Conservation (phyloP, 2,797 vertebrate genomes). For the Cirrhinus molitorella region DNA sequence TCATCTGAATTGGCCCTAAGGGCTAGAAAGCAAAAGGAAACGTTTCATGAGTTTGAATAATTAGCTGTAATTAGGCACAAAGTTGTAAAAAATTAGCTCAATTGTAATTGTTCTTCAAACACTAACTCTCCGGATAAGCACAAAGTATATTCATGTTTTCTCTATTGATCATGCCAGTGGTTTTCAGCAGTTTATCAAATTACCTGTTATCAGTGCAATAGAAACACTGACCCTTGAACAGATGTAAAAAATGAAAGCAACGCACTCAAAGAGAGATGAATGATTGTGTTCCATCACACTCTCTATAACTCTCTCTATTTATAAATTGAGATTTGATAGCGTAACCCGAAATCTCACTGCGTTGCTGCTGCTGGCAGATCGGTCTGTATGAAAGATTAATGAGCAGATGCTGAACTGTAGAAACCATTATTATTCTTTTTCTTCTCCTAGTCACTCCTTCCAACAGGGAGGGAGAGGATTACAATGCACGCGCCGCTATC, state of each 20-base stretch:
- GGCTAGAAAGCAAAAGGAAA: not conserved
- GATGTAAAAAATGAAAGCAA: slow-evolving; percentile 53
- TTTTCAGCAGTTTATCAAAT: slow-evolving; percentile 53
- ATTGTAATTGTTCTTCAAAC: slow-evolving; percentile 9
- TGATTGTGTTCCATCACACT: slow-evolving; percentile 69
- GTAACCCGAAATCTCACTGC: slow-evolving; percentile 79
- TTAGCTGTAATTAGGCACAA: slow-evolving; percentile 4
- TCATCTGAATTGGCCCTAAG: not conserved
- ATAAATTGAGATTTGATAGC: slow-evolving; percentile 83
- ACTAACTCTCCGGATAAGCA: not conserved
- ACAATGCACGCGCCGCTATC: slow-evolving; percentile 66
- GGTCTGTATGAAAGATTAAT: slow-evolving; percentile 82
- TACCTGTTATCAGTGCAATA: slow-evolving; percentile 48
- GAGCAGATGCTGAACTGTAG: slow-evolving; percentile 80
- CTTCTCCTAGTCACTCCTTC: slow-evolving; percentile 58
- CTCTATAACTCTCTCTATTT: slow-evolving; percentile 74
- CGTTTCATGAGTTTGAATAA: not conserved
- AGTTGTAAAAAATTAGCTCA: not conserved
- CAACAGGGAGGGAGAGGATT: slow-evolving; percentile 66
- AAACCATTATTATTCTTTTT: slow-evolving; percentile 75
- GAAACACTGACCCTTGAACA: slow-evolving; percentile 56
- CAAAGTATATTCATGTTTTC: slow-evolving; percentile 27
- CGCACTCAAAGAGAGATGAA: slow-evolving; percentile 59
- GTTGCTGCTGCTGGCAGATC: slow-evolving; percentile 78
- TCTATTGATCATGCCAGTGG: slow-evolving; percentile 44